Evolutionary conservation across 2,113 vertebrate species (phyloP), one percentile per base, ranked within the genome.

Genomic region (Cepphus grylle): DNA sequence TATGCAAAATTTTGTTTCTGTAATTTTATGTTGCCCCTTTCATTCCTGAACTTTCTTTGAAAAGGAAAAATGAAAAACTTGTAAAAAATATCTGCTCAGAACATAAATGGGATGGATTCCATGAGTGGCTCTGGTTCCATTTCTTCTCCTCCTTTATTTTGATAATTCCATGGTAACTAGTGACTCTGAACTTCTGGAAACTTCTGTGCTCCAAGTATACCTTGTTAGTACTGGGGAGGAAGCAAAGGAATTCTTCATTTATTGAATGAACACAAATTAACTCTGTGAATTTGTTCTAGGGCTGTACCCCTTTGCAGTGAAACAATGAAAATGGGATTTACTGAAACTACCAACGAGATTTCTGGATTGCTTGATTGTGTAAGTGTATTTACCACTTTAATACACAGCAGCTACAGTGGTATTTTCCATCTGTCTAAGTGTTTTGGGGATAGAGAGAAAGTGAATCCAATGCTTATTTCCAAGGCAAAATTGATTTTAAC

Each of bases 401-500:
- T 50, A 72, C 86, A 90, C 56, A 94, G 67, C 59, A 88, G 13
- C 72, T 91, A 94, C 93, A 91, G 88, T 62, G 76, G 67, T 86
- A n/a, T 85, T 96, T 97, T 97, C 94, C 96, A 97, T 95, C 81
- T 76, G 85, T 95, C 73, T 93, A 88, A 43, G 7, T 94, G 95
- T 84, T 96, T 96, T 93, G 80, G 47, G 16, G 73, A 63, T n/a
- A n/a, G 62, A 77, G 45, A 93, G 86, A 89, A 82, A 81, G 95
- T 96, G 94, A 96, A 98, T 97, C 93, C 67, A 91, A 96, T 96
- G 52, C 79, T 93, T 94, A 88, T 96, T 98, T 97, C 95, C 91
- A 91, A 92, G 86, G 95, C 62, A 2, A 95, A 98, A 98, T 97
- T 50, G 73, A 96, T 97, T 98, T 97, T 97, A 97, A 96, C 86